These are phyloP conservation scores for Arremon aurantiirostris DNA, from an alignment of 2,797 vertebrate genomes.

Conservation along the genomic window DNA sequence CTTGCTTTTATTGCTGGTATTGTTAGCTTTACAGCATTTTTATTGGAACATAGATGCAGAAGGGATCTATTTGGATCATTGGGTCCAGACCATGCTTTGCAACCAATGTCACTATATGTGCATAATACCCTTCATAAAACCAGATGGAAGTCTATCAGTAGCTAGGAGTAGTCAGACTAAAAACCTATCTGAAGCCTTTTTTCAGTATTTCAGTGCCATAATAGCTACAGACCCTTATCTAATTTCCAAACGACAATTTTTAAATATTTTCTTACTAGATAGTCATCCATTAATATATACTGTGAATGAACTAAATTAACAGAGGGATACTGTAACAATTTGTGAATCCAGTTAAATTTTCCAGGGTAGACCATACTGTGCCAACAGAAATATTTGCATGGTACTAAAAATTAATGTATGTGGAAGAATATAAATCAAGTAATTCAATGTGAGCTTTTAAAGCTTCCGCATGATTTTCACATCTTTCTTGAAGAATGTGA, in stretches of 20 bases:
- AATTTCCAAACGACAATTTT: background rate
- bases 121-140: background rate
- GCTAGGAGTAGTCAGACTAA: background rate
- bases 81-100: background rate
- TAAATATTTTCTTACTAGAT: background rate
- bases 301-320: background rate
- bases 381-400: slow-evolving; percentile 39
- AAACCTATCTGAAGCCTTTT: background rate
- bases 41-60: background rate
- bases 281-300: background rate
- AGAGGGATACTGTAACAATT: background rate
- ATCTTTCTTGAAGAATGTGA: background rate
- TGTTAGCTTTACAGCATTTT: background rate
- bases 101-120: background rate
- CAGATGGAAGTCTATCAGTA: background rate
- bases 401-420: slow-evolving; percentile 30
- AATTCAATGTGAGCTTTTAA: slow-evolving; percentile 17
- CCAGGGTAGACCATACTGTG: background rate
- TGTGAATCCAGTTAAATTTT: slow-evolving; percentile 14
- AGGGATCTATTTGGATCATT: background rate
- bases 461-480: background rate
- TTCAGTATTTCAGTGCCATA: background rate
- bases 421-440: slow-evolving; percentile 4
- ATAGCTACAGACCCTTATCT: background rate
- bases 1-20: background rate